These are phyloP conservation scores for Leptopilina drosophilae DNA, from an alignment of 2,888 invertebrate species.

Conservation along the genomic window DNA sequence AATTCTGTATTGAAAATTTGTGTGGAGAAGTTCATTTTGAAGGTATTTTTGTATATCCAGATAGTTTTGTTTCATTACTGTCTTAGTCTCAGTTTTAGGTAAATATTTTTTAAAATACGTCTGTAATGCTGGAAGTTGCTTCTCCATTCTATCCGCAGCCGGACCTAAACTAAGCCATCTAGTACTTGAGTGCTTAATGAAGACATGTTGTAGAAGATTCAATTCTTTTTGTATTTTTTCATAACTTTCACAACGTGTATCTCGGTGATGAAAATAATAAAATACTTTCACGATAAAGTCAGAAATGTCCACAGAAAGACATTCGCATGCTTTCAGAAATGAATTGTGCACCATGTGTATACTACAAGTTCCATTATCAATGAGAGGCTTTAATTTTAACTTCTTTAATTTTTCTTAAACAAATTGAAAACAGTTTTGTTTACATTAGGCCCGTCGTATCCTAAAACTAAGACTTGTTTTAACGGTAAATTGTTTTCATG, in stretches of 20 bases:
- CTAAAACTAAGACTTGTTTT: conserved; percentile 37
- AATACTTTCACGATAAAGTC: conserved; percentile 48
- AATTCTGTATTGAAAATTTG: conserved; percentile 43
- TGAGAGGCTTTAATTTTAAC: conserved; percentile 29
- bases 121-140: conserved; percentile 33
- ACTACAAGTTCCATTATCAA: conserved; percentile 49
- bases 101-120: conserved; percentile 44
- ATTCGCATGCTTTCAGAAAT: not conserved
- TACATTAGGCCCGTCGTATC: conserved; percentile 44
- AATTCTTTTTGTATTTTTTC: conserved; percentile 45
- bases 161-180: conserved; percentile 48
- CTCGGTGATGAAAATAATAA: conserved; percentile 49
- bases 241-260: conserved; percentile 47
- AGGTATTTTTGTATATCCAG: conserved; percentile 44
- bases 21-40: conserved; percentile 29
- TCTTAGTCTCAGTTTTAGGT: conserved; percentile 19
- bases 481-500: conserved; percentile 37
- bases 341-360: conserved; percentile 45
- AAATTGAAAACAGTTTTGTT: conserved; percentile 39
- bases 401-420: not conserved
- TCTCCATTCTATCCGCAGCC: conserved; percentile 28
- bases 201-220: conserved; percentile 31
- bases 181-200: conserved; percentile 39
- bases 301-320: conserved; percentile 41
- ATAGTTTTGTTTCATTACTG: conserved; percentile 33